Evolutionary conservation across 2,113 vertebrate species (phyloP).

Genomic region (Lycaon pictus): DNA sequence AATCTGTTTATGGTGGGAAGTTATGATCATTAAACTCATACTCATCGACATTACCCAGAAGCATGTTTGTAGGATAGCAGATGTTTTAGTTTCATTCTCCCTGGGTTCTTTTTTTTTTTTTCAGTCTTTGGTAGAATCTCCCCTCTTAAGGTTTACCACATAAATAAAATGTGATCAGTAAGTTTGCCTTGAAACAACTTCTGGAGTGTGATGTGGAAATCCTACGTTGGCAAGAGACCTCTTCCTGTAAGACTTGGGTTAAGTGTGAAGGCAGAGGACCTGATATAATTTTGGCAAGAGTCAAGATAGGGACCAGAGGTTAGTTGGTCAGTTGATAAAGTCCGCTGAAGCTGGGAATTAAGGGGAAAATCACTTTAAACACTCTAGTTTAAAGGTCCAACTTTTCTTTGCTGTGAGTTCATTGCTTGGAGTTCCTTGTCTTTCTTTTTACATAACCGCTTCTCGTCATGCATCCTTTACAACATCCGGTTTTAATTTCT

Average conservation of each 20-base stretch:
- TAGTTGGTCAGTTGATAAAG: neutral
- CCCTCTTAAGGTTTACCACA: neutral
- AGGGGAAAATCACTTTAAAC: neutral
- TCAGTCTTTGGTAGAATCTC: neutral
- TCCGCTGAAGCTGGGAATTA: neutral
- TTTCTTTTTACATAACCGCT: constrained; percentile 37
- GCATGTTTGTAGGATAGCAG: neutral
- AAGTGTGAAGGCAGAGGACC: neutral
- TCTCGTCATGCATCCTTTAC: constrained; percentile 20
- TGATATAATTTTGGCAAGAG: neutral
- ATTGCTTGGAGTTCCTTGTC: constrained; percentile 36
- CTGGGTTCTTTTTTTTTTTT: constrained; percentile 18
- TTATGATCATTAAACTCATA: neutral
- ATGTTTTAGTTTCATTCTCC: neutral
- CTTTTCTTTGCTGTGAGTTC: constrained; percentile 38
- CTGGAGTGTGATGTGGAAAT: neutral
- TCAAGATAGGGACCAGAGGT: neutral
- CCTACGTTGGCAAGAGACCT: neutral
- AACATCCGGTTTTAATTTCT: constrained; percentile 60
- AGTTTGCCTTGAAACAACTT: constrained; percentile 54
- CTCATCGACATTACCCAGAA: neutral
- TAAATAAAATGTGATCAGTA: neutral
- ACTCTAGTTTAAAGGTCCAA: neutral
- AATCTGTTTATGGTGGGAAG: constrained; percentile 33
- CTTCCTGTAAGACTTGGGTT: neutral